A percentile compares a stretch with the other conserved stretches of the same genome.
Conservation (phyloP, 2,113 vertebrate species). For the Tetrax tetrax region DNA sequence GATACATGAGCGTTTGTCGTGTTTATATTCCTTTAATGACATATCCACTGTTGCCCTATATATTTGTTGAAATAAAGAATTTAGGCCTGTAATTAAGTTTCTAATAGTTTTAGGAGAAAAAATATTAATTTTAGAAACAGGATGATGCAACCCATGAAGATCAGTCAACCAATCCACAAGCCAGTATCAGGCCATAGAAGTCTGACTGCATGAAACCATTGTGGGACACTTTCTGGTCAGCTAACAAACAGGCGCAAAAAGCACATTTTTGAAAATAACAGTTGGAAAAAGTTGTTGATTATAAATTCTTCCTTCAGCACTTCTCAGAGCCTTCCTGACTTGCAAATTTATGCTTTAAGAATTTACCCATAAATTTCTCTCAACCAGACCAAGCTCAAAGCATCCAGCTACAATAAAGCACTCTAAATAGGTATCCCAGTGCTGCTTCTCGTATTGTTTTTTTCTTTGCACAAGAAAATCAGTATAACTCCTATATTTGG, state of each 20-base stretch:
- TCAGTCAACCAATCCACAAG: background rate
- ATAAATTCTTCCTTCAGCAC: background rate
- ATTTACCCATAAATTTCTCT: background rate
- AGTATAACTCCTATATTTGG: background rate
- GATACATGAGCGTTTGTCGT: background rate
- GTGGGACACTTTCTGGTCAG: background rate
- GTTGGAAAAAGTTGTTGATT: background rate
- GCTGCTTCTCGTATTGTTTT: background rate
- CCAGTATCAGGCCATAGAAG: background rate
- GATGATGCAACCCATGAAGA: background rate
- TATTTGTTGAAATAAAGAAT: background rate
- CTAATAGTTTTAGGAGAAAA: background rate
- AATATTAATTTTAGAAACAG: background rate
- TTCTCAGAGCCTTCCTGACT: background rate
- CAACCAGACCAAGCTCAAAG: background rate
- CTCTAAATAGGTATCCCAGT: background rate
- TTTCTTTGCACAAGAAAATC: background rate
- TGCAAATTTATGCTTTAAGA: background rate
- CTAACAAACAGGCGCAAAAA: background rate
- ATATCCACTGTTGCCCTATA: fast-evolving
- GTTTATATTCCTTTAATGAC: background rate
- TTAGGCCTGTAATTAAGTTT: background rate
- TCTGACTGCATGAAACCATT: background rate
- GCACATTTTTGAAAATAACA: background rate
- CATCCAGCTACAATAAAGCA: background rate